Evolutionary conservation across 2,113 vertebrate genomes (phyloP), one percentile per base, ranked within the genome.

Genomic region (Promerops cafer): DNA sequence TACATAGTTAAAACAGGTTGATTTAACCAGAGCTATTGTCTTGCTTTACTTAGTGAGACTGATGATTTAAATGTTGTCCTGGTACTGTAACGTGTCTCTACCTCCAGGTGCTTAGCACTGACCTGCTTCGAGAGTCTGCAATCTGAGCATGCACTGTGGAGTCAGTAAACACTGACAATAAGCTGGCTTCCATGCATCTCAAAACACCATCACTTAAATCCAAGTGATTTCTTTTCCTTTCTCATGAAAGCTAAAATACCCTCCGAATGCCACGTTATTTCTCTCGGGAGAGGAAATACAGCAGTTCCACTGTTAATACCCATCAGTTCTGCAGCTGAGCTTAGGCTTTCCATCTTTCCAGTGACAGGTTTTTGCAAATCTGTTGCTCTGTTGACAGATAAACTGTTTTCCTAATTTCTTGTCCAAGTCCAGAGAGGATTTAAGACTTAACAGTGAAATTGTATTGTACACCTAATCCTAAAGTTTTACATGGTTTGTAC

Each of bases 181-280:
- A 68, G 22, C 49, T 88, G 71, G 37, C 19, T 86, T 83, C 33
- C 27, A 16, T 60, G 40, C 49, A 22, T 59, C 66, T 82, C 66
- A 60, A 76, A 68, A 66, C 68, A 56, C 44, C 24, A 2, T 35
- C 28, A 27, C 60, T 84, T 64, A 44, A 64, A 81, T 59, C 42
- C 10, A 15, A 39, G 19, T 19, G 8, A 18, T 77, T 70, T 49
- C 56, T 80, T 89, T 75, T 56, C 23, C 28, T 76, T 88, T 80
- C 65, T 88, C 54, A 6, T 54, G 16, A 4, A 70, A 81, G 23
- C 63, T 86, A 26, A 54, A 84, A 26, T 61, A 37, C 7, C 31
- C 66, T 65, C 22, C 3, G 6, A 75, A 28, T n/a, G 13, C 30
- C 0, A 0, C 0, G 0, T 60, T 27, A 4, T 45, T 74, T 75